Percentiles rank a stretch among this genome's conserved stretches.
Conservation (phyloP, 2,888 invertebrate species). For the Hetaerina titia region DNA sequence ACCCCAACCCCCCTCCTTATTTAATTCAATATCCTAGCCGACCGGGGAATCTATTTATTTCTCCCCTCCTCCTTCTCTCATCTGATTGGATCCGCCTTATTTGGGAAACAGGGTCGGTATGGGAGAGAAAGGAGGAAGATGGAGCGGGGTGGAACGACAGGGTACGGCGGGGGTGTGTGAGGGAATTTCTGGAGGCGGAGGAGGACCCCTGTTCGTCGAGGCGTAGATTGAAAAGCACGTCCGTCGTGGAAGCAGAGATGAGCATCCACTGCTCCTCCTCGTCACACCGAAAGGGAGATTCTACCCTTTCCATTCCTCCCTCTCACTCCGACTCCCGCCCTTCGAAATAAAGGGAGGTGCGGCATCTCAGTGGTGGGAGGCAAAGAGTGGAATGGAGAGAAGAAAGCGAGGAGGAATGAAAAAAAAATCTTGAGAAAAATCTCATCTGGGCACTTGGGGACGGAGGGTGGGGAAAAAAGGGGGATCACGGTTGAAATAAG, state of each 20-base stretch:
- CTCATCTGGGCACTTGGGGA: background rate
- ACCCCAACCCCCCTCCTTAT: background rate
- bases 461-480: too few relatives aligned
- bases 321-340: background rate
- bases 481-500: too few relatives aligned
- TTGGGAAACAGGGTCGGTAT: conserved; percentile 36
- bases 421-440: background rate
- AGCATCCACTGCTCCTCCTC: background rate
- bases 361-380: background rate
- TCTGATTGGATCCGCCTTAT: conserved; percentile 61
- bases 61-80: conserved; percentile 29
- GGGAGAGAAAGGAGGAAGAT: background rate
- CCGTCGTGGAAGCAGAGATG: conserved; percentile 17
- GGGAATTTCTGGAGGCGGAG: background rate
- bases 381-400: background rate
- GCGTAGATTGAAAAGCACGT: conserved; percentile 56
- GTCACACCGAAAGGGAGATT: background rate
- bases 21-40: conserved; percentile 66
- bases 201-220: conserved; percentile 27
- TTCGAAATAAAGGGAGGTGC: conserved; percentile 10
- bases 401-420: background rate
- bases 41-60: conserved; percentile 57
- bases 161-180: background rate
- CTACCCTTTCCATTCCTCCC: background rate
- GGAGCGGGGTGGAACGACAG: background rate